Conservation (phyloP, 2,888 invertebrate genomes). For the Aporophyla lueneburgensis region DNA sequence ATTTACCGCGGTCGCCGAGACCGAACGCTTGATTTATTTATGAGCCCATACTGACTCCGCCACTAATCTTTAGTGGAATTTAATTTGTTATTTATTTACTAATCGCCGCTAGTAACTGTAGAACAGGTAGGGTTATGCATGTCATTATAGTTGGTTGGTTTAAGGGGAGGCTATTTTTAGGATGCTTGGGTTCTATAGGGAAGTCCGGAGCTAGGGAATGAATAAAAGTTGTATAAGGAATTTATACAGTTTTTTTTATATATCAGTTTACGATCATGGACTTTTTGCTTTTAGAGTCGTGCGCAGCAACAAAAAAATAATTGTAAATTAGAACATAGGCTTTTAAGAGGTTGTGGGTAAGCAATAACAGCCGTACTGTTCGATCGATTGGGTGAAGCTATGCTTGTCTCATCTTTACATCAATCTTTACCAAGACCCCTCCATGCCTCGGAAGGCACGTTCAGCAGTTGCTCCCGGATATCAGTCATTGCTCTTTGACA, state of each 20-base stretch:
- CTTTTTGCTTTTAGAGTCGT: too few relatives aligned
- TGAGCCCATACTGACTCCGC: slow-evolving; percentile 82
- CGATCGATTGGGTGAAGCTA: too few relatives aligned
- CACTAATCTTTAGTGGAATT: slow-evolving; percentile 89
- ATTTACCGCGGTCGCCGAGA: slow-evolving; percentile 83
- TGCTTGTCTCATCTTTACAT: too few relatives aligned
- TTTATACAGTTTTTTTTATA: background rate
- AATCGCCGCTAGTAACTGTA: slow-evolving; percentile 78
- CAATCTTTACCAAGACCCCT: too few relatives aligned
- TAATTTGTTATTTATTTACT: slow-evolving; percentile 89
- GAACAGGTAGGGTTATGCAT: slow-evolving; percentile 77
- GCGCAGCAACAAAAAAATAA: too few relatives aligned
- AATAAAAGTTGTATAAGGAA: background rate
- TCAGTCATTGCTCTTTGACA: too few relatives aligned
- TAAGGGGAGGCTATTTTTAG: slow-evolving; percentile 54
- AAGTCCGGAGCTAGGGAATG: background rate
- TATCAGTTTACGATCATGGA: too few relatives aligned
- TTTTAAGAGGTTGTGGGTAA: too few relatives aligned
- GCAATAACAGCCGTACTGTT: too few relatives aligned
- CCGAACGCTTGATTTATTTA: slow-evolving; percentile 88
- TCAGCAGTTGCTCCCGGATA: too few relatives aligned
- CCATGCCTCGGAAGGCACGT: too few relatives aligned
- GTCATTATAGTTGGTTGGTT: slow-evolving; percentile 62
- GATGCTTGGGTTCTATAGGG: slow-evolving; percentile 7
- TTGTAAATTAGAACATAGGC: too few relatives aligned